These are phyloP conservation scores for Agraylea sexmaculata DNA, from an alignment of 1,140 invertebrate species.

Conservation along the genomic window DNA sequence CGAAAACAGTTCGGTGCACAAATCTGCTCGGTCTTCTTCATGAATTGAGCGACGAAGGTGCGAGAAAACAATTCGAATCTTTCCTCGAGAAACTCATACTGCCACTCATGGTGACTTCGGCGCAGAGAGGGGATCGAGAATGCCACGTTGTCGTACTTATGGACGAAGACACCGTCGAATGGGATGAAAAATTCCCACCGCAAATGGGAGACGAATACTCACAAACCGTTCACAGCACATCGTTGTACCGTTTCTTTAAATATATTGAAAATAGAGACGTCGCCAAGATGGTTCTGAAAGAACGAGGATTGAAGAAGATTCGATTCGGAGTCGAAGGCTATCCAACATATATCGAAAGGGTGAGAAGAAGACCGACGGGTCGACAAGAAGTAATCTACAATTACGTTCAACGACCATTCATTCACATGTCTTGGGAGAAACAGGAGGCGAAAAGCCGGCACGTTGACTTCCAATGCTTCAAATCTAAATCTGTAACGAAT, in stretches of 20 bases:
- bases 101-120: slow-evolving; percentile 91
- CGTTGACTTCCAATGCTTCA: slow-evolving; percentile 96
- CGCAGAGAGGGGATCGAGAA: slow-evolving; percentile 78
- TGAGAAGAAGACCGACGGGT: slow-evolving; percentile 81
- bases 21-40: slow-evolving; percentile 83
- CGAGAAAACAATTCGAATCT: slow-evolving; percentile 88
- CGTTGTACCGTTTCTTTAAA: slow-evolving; percentile 96
- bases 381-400: slow-evolving; percentile 96
- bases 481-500: slow-evolving; percentile 90
- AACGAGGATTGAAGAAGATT: slow-evolving; percentile 96
- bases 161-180: slow-evolving; percentile 92
- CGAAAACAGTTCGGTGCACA: slow-evolving; percentile 83
- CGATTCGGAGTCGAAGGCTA: slow-evolving; percentile 98
- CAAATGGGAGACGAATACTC: slow-evolving; percentile 96
- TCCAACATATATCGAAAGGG: slow-evolving; percentile 98
- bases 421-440: slow-evolving; percentile 99
- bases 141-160: slow-evolving; percentile 91
- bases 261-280: slow-evolving; percentile 98
- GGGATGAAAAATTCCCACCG: slow-evolving; percentile 95
- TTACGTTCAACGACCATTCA: slow-evolving; percentile 98
- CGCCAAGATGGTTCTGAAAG: slow-evolving; percentile 97
- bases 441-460: slow-evolving; percentile 98
- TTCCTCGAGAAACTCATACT: slow-evolving; percentile 93
- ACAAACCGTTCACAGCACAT: slow-evolving; percentile 82
- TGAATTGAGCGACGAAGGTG: slow-evolving; percentile 97